These are phyloP conservation scores for Xiphorhynchus elegans DNA, from an alignment of 2,113 vertebrate genomes.

Conservation along the genomic window DNA sequence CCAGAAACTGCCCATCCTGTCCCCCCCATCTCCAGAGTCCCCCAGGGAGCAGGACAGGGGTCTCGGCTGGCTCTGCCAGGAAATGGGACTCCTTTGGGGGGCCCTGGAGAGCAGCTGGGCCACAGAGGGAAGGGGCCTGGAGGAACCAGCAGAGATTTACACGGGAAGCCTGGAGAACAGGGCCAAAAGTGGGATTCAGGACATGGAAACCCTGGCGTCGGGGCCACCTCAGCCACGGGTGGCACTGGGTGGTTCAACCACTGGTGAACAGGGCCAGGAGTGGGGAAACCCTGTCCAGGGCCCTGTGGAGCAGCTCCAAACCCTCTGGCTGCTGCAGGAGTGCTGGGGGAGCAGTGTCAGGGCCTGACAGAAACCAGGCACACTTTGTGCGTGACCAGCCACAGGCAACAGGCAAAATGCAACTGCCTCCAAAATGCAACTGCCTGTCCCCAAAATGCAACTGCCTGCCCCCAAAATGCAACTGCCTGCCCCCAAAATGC, in stretches of 20 bases:
- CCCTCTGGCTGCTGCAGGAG: not conserved
- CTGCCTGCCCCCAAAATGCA: rapidly evolving
- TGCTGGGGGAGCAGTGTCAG: rapidly evolving
- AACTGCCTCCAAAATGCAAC: not conserved
- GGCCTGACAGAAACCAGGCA: not conserved
- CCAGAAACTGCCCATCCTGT: not conserved
- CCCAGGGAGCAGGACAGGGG: not conserved
- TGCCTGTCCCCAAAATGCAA: not conserved
- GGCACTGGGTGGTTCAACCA: not conserved
- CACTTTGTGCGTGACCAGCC: not conserved
- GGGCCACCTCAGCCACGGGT: not conserved
- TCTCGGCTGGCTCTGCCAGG: rapidly evolving
- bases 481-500: rapidly evolving
- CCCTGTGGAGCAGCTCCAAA: not conserved
- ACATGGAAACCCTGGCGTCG: rapidly evolving
- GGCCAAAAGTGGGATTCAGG: not conserved
- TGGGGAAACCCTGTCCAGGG: not conserved
- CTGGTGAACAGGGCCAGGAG: not conserved
- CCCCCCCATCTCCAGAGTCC: not conserved
- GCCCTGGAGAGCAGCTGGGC: not conserved
- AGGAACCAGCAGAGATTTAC: not conserved
- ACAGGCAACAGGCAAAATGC: rapidly evolving
- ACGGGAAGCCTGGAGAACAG: not conserved
- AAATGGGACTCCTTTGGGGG: not conserved
- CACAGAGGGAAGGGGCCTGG: not conserved